A percentile compares a stretch with the other conserved stretches of the same genome.
phyloP scores from a whole-genome alignment of 2,797 vertebrate species.

The Halcyon chelicuti region DNA sequence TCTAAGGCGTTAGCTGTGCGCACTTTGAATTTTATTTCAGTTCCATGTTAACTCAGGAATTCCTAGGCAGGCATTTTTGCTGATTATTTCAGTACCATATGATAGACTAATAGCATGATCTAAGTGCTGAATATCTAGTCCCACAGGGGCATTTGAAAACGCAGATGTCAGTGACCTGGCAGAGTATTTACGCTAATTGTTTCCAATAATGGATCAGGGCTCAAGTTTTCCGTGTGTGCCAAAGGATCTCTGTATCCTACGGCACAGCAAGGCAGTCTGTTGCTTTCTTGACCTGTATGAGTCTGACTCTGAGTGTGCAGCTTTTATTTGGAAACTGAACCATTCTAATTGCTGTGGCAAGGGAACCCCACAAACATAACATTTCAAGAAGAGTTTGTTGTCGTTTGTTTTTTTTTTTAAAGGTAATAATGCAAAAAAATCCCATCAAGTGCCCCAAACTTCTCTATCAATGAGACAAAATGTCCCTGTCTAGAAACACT shows the following conservation, averaged over 20 bases:
- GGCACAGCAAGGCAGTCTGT: background rate
- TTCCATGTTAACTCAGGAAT: background rate
- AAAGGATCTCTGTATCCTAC: background rate
- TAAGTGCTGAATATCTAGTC: background rate
- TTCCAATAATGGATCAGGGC: constrained; percentile 1
- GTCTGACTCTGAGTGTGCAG: background rate
- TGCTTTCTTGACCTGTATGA: background rate
- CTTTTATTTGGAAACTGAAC: background rate
- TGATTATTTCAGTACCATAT: background rate
- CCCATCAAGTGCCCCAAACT: background rate
- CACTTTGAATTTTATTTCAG: background rate
- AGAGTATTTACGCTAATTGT: constrained; percentile 7
- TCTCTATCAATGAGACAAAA: background rate
- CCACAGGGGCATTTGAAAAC: background rate
- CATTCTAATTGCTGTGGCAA: background rate
- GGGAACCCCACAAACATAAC: background rate
- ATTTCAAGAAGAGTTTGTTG: background rate
- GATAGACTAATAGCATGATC: background rate
- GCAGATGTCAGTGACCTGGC: background rate
- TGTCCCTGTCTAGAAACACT: background rate
- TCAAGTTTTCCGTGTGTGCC: background rate
- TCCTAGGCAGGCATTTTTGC: background rate
- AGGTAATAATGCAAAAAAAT: background rate
- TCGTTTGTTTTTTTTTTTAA: no score
- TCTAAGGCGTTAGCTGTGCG: background rate